Base-by-base conservation (phyloP, 2,888 invertebrate species). In the Megaustenia siamemsis region DNA sequence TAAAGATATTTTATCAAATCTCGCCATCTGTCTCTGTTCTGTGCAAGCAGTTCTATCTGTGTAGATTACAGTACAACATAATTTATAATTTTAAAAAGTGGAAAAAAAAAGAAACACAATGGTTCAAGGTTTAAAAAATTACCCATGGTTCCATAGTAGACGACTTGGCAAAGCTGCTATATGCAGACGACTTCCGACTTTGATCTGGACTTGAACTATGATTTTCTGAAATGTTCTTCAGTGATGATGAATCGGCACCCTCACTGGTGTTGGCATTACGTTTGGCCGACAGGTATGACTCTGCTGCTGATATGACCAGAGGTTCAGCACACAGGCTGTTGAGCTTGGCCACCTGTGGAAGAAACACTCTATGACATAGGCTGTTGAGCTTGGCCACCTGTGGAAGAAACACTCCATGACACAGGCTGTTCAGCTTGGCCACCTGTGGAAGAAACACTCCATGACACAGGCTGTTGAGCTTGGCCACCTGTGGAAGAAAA, bases 321-420 rank as follows among this genome's bases (percentile, higher is more conserved):
- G 96, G 96, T 0, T 97, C 96, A 93, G 98, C 97, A 97, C 98
- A 98, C 2, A 98, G 95, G 78, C 96, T 96, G 3, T 97, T 94
- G 83, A 98, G 95, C 79, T 96, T 96, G 87, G 96, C 95, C 0
- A 97, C 96, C 95, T 95, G 90, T 12, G 24, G 43, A 43, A 49
- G 18, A 43, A 40, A 56, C 28, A 80, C 12, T 32, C 4, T 12
- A 45, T 10, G 45, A 45, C 12, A 45, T 12, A 63, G n/a, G n/a
- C n/a, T n/a, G n/a, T n/a, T n/a, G n/a, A n/a, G n/a, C n/a, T n/a
- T n/a, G n/a, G n/a, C n/a, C n/a, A n/a, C n/a, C n/a, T n/a, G n/a
- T n/a, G n/a, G n/a, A n/a, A n/a, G n/a, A n/a, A n/a, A n/a, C n/a
- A n/a, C n/a, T n/a, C n/a, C n/a, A n/a, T n/a, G n/a, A n/a, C n/a